Conservation (phyloP, 2,113 vertebrate genomes). For the Mellivora capensis region DNA sequence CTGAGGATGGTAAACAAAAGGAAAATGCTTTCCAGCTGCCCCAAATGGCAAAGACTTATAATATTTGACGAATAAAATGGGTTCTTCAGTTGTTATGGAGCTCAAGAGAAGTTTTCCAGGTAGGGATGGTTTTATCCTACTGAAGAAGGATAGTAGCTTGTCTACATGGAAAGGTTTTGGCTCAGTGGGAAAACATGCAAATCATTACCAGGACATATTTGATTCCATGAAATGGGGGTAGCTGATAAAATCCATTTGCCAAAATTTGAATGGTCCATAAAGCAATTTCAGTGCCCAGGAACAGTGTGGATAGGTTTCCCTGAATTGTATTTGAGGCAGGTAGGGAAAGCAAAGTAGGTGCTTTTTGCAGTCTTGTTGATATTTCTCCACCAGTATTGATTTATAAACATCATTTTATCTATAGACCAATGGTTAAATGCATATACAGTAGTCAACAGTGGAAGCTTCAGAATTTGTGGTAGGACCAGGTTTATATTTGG, state of each 20-base stretch:
- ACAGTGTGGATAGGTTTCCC: background rate
- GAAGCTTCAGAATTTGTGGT: background rate
- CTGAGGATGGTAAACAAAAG: background rate
- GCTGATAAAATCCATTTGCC: background rate
- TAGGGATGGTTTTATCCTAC: background rate
- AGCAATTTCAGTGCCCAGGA: background rate
- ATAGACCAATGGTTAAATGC: background rate
- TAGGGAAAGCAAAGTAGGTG: background rate
- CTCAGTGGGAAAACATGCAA: background rate
- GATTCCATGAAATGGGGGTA: background rate
- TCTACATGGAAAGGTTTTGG: background rate
- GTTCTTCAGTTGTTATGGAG: background rate
- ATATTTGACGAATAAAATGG: background rate
- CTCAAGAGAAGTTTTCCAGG: background rate
- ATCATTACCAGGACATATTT: background rate
- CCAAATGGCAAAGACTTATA: background rate
- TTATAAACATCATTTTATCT: background rate
- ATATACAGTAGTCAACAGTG: background rate
- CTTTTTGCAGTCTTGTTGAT: background rate
- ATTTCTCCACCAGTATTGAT: background rate
- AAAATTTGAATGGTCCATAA: background rate
- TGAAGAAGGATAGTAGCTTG: background rate
- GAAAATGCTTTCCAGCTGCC: background rate
- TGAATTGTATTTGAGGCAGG: background rate
- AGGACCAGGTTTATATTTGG: background rate